Percentiles rank a stretch among this genome's conserved stretches.
Evolutionary conservation across 2,797 vertebrate species (phyloP).

Genomic region (Sebastes baramenuke): DNA sequence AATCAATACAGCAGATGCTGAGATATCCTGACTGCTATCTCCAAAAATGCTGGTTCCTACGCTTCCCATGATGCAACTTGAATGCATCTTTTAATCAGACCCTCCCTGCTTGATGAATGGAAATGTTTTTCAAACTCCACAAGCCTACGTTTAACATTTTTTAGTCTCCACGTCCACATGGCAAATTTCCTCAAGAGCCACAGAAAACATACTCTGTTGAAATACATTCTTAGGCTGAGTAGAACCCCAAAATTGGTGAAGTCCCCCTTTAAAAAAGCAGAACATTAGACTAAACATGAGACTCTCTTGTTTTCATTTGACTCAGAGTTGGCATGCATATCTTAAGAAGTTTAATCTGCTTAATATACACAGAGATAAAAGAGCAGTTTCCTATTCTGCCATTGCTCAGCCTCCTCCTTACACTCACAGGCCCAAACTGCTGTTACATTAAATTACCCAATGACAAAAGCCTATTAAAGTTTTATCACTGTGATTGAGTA

Average conservation of each 20-base stretch:
- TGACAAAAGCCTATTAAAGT: slow-evolving; percentile 19
- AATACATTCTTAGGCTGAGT: too few relatives aligned
- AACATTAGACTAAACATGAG: not conserved
- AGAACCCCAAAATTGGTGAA: not conserved
- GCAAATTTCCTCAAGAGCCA: not conserved
- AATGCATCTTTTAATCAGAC: not conserved
- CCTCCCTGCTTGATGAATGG: not conserved
- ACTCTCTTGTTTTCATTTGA: not conserved
- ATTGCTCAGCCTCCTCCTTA: not conserved
- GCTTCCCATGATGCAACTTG: not conserved
- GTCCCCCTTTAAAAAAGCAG: not conserved
- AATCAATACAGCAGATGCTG: too few relatives aligned
- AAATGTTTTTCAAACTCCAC: not conserved
- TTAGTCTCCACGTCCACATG: not conserved
- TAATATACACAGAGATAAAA: not conserved
- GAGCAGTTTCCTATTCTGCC: not conserved
- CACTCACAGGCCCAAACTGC: slow-evolving; percentile 3
- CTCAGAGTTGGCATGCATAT: not conserved
- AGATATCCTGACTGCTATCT: not conserved
- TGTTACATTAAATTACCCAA: slow-evolving; percentile 14
- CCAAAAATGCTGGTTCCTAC: too few relatives aligned
- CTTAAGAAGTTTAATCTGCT: not conserved
- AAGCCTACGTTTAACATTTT: not conserved
- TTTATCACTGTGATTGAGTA: slow-evolving; percentile 42
- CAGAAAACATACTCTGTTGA: too few relatives aligned